Percentiles rank a stretch among this genome's conserved stretches.
These are phyloP conservation scores for Sapayoa aenigma DNA, from an alignment of 2,113 vertebrate species.

Conservation along the genomic window DNA sequence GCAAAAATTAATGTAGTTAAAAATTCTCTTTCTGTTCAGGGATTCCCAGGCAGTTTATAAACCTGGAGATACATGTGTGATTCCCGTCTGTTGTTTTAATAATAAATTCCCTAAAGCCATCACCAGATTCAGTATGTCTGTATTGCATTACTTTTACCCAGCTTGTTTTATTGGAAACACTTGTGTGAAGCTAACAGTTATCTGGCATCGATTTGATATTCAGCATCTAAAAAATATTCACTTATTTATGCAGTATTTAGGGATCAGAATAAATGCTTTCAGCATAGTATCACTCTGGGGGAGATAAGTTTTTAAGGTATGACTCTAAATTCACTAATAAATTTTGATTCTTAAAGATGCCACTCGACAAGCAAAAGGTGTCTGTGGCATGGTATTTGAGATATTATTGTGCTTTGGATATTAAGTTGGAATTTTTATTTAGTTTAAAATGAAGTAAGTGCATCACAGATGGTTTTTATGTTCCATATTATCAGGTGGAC, in stretches of 20 bases:
- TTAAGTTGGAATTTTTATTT: not conserved
- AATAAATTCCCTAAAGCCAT: constrained; percentile 16
- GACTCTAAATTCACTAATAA: not conserved
- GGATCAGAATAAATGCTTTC: not conserved
- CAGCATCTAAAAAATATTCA: not conserved
- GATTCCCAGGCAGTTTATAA: not conserved
- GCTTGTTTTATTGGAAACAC: constrained; percentile 29
- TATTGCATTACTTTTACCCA: constrained; percentile 10
- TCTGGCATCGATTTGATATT: not conserved
- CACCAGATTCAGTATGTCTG: not conserved
- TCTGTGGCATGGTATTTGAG: not conserved
- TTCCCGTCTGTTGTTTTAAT: not conserved
- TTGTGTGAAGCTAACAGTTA: not conserved
- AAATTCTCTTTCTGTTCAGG: not conserved
- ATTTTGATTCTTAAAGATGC: not conserved
- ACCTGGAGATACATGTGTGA: accelerated
- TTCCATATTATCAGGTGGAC: not conserved
- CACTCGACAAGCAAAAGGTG: not conserved
- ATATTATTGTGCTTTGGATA: not conserved
- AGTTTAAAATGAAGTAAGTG: not conserved
- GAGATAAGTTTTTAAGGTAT: not conserved
- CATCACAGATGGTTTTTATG: not conserved
- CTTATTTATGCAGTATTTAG: not conserved
- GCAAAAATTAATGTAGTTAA: not conserved
- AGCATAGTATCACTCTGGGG: not conserved